Evolutionary conservation across 2,888 invertebrate genomes (phyloP), one percentile per base, ranked within the genome.

Genomic region (Liodrosophila aerea): DNA sequence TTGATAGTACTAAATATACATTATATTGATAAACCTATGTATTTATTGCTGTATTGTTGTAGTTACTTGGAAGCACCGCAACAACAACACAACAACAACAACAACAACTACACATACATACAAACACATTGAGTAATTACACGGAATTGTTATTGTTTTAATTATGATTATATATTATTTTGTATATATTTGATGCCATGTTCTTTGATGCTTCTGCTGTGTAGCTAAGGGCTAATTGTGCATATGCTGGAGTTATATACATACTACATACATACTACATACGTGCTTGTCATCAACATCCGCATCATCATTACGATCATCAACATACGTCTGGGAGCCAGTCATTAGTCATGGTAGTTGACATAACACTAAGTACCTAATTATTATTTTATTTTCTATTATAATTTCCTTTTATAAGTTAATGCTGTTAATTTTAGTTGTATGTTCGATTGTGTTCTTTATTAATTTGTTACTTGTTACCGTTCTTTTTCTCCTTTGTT

Each of bases 31-130:
- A 69, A 76, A 77, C 56, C 61, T 58, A 72, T 77, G 61, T 76
- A 77, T 62, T 71, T 64, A 80, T 76, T 77, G 65, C 68, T 81
- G 71, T 80, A 76, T 64, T 78, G 76, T 82, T 78, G 76, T 78
- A 81, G 78, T 64, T 56, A 22, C 61, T 64, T 72, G 39, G 61
- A 64, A 65, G 65, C 68, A 72, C 64, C 50, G 11, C 31, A 49
- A 39, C 43, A 49, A 36, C 39, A 64, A 51, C 44, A 44, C 31
- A 52, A 60, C 29, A 46, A 52, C 43, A 59, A 39, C 5, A 46
- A 37, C n/a, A n/a, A n/a, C n/a, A n/a, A n/a, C n/a, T n/a, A n/a
- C 44, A 58, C 50, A 49, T 52, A 60, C 53, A 43, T 30, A 64
- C 49, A 54, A 12, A 59, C 39, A 54, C 49, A 31, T 50, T 33